Percentiles rank a stretch among this genome's conserved stretches.
These are phyloP conservation scores for Otolemur crassicaudatus DNA, from an alignment of 2,797 vertebrate genomes.

Conservation along the genomic window DNA sequence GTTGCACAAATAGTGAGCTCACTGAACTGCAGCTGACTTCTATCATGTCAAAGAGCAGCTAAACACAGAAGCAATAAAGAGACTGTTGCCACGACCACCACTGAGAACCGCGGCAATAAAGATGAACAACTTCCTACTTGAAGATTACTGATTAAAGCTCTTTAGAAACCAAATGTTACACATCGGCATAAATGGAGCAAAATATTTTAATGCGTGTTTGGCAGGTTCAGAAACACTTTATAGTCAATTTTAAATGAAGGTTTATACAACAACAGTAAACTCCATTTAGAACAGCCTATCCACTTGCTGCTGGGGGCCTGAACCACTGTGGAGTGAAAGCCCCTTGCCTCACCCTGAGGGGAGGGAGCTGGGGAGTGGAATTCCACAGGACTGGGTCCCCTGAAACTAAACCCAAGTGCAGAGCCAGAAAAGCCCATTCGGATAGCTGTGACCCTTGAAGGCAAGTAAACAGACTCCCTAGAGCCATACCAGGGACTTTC, in stretches of 20 bases:
- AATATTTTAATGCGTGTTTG: constrained; percentile 88
- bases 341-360: neutral
- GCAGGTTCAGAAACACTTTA: constrained; percentile 87
- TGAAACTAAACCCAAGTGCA: constrained; percentile 76
- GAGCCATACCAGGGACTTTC: constrained; percentile 56
- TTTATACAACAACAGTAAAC: constrained; percentile 86
- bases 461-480: constrained; percentile 79
- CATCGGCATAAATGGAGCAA: constrained; percentile 88
- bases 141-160: constrained; percentile 90
- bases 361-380: neutral
- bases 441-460: constrained; percentile 78
- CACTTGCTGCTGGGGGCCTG: constrained; percentile 60
- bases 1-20: constrained; percentile 91
- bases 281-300: constrained; percentile 81
- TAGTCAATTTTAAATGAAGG: constrained; percentile 87
- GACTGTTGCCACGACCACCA: constrained; percentile 93
- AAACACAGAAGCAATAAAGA: constrained; percentile 91
- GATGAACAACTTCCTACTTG: constrained; percentile 97
- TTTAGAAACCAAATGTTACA: constrained; percentile 89
- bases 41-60: constrained; percentile 93
- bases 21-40: constrained; percentile 93
- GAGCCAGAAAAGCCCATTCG: constrained; percentile 59
- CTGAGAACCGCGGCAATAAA: constrained; percentile 94
- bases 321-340: constrained; percentile 28
- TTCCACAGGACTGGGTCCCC: constrained; percentile 55